Percentiles rank a stretch among this genome's conserved stretches.
Evolutionary conservation across 2,113 vertebrate genomes (phyloP).

Genomic region (Macroglossus sobrinus): DNA sequence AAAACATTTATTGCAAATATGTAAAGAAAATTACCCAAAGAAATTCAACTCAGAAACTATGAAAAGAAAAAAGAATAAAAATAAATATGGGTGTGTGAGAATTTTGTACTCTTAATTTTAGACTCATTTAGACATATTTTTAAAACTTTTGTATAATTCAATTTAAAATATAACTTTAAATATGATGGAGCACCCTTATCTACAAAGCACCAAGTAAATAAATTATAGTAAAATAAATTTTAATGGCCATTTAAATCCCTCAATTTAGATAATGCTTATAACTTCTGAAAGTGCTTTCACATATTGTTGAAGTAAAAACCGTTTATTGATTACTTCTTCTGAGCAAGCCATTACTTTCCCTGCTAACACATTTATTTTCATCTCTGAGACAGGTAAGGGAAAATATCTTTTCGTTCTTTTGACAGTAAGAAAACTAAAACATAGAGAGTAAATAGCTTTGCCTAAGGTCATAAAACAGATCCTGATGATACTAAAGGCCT

Average conservation of each 20-base stretch:
- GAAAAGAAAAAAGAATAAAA: not conserved
- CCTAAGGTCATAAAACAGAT: not conserved
- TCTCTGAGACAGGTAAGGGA: not conserved
- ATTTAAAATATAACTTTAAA: not conserved
- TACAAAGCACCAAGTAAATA: not conserved
- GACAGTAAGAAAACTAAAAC: constrained; percentile 13
- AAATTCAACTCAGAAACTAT: constrained; percentile 21
- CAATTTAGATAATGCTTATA: constrained; percentile 10
- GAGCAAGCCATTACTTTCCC: not conserved
- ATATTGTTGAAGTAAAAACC: constrained; percentile 19
- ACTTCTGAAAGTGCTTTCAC: constrained; percentile 28
- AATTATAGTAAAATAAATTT: constrained; percentile 22
- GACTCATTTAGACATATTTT: not conserved
- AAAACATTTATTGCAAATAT: not conserved
- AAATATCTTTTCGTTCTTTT: not conserved
- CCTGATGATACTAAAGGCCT: not conserved
- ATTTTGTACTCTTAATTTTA: not conserved
- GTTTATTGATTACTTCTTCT: constrained; percentile 49
- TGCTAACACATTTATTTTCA: constrained; percentile 47
- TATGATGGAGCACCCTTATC: not conserved
- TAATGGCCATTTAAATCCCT: constrained; percentile 1
- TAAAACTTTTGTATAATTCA: not conserved
- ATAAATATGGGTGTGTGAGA: not conserved
- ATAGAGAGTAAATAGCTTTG: not conserved
- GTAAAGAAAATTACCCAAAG: not conserved